Evolutionary conservation across 1,140 invertebrate genomes (phyloP), one percentile per base, ranked within the genome.

Genomic region (Drosophila grimshawi): DNA sequence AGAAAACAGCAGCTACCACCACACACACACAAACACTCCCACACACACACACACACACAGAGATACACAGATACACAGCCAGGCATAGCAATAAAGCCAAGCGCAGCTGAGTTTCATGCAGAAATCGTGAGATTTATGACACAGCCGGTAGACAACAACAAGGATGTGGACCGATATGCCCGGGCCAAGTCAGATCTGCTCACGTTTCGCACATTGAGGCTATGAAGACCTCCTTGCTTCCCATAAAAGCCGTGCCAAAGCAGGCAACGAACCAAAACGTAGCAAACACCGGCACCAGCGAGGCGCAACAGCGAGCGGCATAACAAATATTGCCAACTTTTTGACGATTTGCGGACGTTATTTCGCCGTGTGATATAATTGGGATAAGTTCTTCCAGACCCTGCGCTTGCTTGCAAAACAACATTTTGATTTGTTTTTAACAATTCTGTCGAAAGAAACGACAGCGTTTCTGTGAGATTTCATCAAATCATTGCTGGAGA

Each of bases 91-190:
- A 76, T 65, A 65, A 72, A 71, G 56, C 56, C 56, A 60, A 57
- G 59, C 74, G 46, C 62, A 77, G 69, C 62, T 67, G 70, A 77
- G 46, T 61, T 77, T 77, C 75, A 77, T 73, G 60, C 64, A 68
- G 70, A 49, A 77, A 73, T 77, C 63, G 64, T 63, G 57, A 77
- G 75, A 77, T 77, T 77, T 77, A 77, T 77, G 70, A 73, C 69
- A 77, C 49, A 41, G 52, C 51, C 62, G 66, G 30, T 52, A 52
- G 53, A 43, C 19, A 41, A 43, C 55, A 70, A 30, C 46, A 41
- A 59, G 45, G 56, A 43, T 46, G 48, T 8, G 32, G 37, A 6
- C 35, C 32, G 49, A 63, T 43, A 32, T 41, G 49, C 33, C 43
- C 33, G 2, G 37, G 35, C 41, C 32, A 33, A 55, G 11, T 45